A percentile compares a stretch with the other conserved stretches of the same genome.
phyloP scores from a whole-genome alignment of 2,113 vertebrate genomes.

The Lates calcarifer region DNA sequence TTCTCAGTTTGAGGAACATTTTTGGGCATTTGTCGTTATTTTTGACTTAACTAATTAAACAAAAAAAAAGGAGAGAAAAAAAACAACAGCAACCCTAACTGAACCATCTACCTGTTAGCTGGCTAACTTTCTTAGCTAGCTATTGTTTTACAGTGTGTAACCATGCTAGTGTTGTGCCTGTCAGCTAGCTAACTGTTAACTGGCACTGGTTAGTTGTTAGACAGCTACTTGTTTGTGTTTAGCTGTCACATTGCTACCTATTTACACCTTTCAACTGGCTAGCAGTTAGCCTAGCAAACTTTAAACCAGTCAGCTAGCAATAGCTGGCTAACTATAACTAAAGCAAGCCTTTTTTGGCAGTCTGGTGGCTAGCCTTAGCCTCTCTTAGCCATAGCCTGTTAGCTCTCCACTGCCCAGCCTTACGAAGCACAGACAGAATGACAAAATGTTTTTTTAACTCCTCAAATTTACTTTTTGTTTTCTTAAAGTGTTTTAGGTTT shows the following conservation, averaged over 20 bases:
- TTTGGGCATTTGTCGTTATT: background rate
- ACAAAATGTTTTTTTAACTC: background rate
- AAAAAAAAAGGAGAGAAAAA: background rate
- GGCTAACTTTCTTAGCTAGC: slow-evolving; percentile 41
- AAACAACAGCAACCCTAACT: background rate
- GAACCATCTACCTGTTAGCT: slow-evolving; percentile 41
- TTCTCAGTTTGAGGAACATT: slow-evolving; percentile 18
- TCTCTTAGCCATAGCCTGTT: slow-evolving; percentile 66
- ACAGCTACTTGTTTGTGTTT: slow-evolving; percentile 24
- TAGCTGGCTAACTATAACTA: slow-evolving; percentile 48
- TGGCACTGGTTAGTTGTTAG: slow-evolving; percentile 23
- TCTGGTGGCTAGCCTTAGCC: slow-evolving; percentile 69
- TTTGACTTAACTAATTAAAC: background rate
- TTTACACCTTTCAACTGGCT: slow-evolving; percentile 30
- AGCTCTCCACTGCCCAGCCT: slow-evolving; percentile 74
- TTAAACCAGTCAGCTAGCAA: slow-evolving; percentile 38
- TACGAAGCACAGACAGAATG: slow-evolving; percentile 54
- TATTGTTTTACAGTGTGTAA: slow-evolving; percentile 35
- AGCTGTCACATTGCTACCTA: slow-evolving; percentile 37
- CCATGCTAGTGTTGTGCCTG: slow-evolving; percentile 62
- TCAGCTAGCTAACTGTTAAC: slow-evolving; percentile 54
- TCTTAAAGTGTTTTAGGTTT: slow-evolving; percentile 4
- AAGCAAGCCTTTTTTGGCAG: slow-evolving; percentile 67
- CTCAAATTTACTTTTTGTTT: background rate
- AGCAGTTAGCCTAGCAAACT: slow-evolving; percentile 56